Evolutionary conservation across 2,113 vertebrate genomes (phyloP), one percentile per base, ranked within the genome.

Genomic region (Sylvilagus bachmani): DNA sequence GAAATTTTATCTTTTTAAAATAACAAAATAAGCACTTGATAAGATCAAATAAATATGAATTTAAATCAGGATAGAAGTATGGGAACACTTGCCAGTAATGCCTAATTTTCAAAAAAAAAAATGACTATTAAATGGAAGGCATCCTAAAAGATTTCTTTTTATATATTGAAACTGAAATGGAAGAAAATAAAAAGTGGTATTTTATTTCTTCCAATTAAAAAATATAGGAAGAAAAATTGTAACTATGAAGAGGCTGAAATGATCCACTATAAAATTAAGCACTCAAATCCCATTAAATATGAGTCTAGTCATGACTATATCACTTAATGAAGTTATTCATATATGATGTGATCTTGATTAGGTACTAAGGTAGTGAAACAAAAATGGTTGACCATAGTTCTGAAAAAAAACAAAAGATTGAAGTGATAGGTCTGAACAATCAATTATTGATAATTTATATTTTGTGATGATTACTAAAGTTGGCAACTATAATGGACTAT

Each of bases 91-190:
- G 79, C 22, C 29, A 86, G 77, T 79, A 89, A 80, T 14, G 6
- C 13, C 49, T 69, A 92, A 70, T 13, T 19, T 86, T 86, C 33
- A 93, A 94, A 95, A 49, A 11, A 11, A 73, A 85, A 67, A 55
- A 27, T 0, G 73, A 55, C 11, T 62, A 74, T 49, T 84, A 21
- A n/a, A 25, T 62, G 62, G 89, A 74, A 96, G 21, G 77, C 71
- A 64, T 7, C 17, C 14, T 77, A 75, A 44, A 94, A 88, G 12
- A 70, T 70, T 86, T 81, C n/a, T 19, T 51, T 78, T 1, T 58
- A 38, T 90, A 74, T 78, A 74, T 66, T 29, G 71, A 87, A 92
- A 95, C 86, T 53, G 89, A 91, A 83, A 83, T 71, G 69, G 22
- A 80, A 10, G 0, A 62, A 90, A 84, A 51, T 67, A 55, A 93